A percentile compares a stretch with the other conserved stretches of the same genome.
Evolutionary conservation across 2,888 invertebrate species (phyloP).

Genomic region (Brachyptera putata): DNA sequence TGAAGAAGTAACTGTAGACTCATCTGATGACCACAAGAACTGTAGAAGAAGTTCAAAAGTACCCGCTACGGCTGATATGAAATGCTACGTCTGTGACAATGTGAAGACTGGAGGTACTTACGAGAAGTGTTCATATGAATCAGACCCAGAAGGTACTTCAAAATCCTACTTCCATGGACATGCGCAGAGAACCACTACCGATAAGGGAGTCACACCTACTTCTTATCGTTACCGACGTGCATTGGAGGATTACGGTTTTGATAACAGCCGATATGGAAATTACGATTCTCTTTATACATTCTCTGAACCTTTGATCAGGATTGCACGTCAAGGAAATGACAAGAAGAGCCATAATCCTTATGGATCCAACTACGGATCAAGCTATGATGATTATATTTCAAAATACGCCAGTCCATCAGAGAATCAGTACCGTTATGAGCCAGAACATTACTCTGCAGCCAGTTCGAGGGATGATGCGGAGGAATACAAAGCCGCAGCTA

Average conservation of each 20-base stretch:
- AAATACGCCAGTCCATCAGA: background rate
- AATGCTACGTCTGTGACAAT: slow-evolving; percentile 54
- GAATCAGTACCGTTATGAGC: slow-evolving; percentile 40
- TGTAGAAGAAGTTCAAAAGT: slow-evolving; percentile 38
- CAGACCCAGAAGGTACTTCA: slow-evolving; percentile 64
- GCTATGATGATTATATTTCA: slow-evolving; percentile 14
- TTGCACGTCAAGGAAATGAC: background rate
- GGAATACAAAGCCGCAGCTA: slow-evolving; percentile 22
- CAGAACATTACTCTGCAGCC: slow-evolving; percentile 41
- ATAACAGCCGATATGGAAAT: background rate
- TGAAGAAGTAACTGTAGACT: slow-evolving; percentile 27
- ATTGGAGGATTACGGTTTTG: slow-evolving; percentile 14
- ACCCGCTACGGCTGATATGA: slow-evolving; percentile 44
- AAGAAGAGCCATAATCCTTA: no score
- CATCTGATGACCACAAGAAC: slow-evolving; percentile 36
- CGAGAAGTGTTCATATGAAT: slow-evolving; percentile 75
- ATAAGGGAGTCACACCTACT: slow-evolving; percentile 21
- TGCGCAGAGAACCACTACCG: slow-evolving; percentile 22
- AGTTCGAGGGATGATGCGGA: slow-evolving; percentile 27
- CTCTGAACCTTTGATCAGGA: background rate
- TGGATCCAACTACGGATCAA: slow-evolving; percentile 1
- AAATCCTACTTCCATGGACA: slow-evolving; percentile 26
- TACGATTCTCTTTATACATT: background rate
- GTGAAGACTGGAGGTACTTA: slow-evolving; percentile 69
- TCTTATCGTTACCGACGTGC: slow-evolving; percentile 24